Evolutionary conservation across 2,888 invertebrate species (phyloP).

Genomic region (Eupithecia abbreviata): DNA sequence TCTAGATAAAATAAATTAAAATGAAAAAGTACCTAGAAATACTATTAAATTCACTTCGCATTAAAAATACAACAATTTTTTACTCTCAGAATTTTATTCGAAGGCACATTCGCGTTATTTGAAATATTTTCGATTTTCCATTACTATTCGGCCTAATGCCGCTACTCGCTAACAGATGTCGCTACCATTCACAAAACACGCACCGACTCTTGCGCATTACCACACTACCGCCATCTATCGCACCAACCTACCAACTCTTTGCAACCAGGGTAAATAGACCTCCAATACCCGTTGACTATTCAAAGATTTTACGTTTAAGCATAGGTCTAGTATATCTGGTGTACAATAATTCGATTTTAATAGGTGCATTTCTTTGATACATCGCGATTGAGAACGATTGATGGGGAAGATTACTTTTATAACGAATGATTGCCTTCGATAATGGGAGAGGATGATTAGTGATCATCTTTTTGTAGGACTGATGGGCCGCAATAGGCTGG

Average conservation of each 20-base stretch:
- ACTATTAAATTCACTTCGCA: too few relatives aligned
- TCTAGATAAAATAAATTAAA: too few relatives aligned
- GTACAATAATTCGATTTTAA: conserved; percentile 75
- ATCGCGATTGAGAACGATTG: conserved; percentile 59
- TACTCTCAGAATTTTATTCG: too few relatives aligned
- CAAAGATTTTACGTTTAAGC: too few relatives aligned
- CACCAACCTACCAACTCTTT: conserved; percentile 24
- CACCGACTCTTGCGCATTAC: conserved; percentile 59
- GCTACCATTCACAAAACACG: conserved; percentile 46
- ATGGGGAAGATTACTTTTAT: conserved; percentile 68
- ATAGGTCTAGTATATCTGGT: conserved; percentile 50
- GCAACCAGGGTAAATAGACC: conserved; percentile 51
- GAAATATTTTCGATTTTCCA: neutral
- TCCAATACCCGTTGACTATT: conserved; percentile 41
- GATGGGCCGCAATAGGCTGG: conserved; percentile 22
- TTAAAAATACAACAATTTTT: too few relatives aligned
- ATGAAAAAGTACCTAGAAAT: too few relatives aligned
- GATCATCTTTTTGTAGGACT: conserved; percentile 32
- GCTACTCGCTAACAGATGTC: conserved; percentile 72
- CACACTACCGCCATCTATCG: conserved; percentile 53
- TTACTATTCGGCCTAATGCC: neutral
- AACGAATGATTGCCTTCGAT: conserved; percentile 72
- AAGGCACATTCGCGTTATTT: too few relatives aligned
- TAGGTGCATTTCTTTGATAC: conserved; percentile 64
- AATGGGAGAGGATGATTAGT: conserved; percentile 48